Percentiles rank a stretch among this genome's conserved stretches.
Conservation (phyloP, 2,113 vertebrate genomes). For the Xiphorhynchus elegans region DNA sequence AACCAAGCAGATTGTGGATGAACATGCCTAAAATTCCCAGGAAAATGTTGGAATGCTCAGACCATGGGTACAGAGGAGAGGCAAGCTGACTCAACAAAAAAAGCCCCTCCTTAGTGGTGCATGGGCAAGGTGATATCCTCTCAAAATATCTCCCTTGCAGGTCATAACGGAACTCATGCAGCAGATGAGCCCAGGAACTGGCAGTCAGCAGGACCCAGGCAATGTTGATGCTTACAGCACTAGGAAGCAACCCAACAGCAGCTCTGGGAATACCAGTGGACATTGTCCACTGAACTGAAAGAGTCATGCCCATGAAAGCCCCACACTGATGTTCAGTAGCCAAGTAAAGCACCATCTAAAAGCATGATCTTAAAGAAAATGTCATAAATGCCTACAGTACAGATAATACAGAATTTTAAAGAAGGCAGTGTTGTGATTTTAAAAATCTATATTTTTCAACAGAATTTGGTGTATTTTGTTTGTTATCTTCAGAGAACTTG, state of each 20-base stretch:
- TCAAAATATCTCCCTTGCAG: background rate
- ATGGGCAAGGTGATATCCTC: background rate
- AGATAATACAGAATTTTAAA: background rate
- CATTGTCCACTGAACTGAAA: background rate
- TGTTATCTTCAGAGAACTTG: background rate
- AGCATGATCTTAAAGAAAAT: background rate
- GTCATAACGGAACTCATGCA: rapidly evolving
- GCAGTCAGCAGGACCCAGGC: background rate
- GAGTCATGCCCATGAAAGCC: background rate
- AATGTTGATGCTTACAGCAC: background rate
- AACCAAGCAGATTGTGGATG: background rate
- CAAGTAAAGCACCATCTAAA: background rate
- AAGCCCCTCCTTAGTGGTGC: background rate
- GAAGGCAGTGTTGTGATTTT: background rate
- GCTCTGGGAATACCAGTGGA: background rate
- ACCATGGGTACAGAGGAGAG: rapidly evolving
- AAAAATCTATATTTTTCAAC: background rate
- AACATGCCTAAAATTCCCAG: background rate
- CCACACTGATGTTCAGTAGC: background rate
- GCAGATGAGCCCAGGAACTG: background rate
- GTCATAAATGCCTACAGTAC: background rate
- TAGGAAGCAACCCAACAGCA: background rate
- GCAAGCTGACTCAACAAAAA: background rate
- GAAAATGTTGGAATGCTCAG: background rate
- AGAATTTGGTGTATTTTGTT: background rate